These are phyloP conservation scores for Myiozetetes cayanensis DNA, from an alignment of 2,113 vertebrate genomes.

Conservation along the genomic window DNA sequence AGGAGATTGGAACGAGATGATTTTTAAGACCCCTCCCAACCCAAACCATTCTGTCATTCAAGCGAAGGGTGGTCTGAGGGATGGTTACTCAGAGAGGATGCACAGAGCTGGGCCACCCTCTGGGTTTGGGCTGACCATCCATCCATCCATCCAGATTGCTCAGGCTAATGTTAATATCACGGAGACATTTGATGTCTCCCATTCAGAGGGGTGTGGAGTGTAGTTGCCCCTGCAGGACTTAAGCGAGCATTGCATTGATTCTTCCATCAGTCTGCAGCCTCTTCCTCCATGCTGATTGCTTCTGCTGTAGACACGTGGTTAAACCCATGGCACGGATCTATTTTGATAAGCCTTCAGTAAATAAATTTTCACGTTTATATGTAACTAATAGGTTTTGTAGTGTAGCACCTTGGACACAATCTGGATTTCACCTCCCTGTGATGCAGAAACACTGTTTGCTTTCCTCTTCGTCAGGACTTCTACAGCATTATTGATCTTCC, in stretches of 20 bases:
- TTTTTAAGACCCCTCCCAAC: neutral
- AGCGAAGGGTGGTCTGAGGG: neutral
- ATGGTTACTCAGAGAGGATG: neutral
- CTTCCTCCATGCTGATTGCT: neutral
- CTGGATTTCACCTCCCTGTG: neutral
- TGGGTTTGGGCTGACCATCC: rapidly evolving
- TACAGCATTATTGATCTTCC: neutral
- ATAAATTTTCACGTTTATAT: neutral
- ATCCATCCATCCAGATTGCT: neutral
- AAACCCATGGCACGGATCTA: neutral
- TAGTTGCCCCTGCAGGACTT: neutral
- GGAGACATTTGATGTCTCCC: rapidly evolving
- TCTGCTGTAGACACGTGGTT: neutral
- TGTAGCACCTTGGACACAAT: neutral
- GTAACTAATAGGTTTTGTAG: neutral
- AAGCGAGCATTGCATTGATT: neutral
- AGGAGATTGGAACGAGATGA: neutral
- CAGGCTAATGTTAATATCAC: neutral
- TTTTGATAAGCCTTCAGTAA: neutral
- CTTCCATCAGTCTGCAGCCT: neutral
- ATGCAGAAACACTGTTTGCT: neutral
- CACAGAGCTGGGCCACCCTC: rapidly evolving
- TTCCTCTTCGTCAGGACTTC: neutral
- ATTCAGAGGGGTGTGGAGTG: rapidly evolving
- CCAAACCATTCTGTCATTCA: neutral